A percentile compares a stretch with the other conserved stretches of the same genome.
Conservation (phyloP, 2,797 vertebrate genomes). For the Furcifer pardalis region DNA sequence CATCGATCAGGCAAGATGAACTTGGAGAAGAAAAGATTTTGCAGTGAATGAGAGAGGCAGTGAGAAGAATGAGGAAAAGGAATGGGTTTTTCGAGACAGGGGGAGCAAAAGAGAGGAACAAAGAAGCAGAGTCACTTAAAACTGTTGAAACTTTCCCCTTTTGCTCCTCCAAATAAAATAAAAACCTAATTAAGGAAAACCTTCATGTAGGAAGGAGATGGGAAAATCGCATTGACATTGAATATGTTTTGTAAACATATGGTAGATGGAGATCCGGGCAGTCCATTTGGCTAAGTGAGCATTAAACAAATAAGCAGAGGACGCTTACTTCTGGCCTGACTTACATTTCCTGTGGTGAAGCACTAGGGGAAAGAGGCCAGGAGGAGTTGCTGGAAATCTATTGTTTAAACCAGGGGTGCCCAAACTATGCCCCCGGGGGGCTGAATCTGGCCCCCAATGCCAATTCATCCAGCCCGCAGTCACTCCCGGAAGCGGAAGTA, state of each 20-base stretch:
- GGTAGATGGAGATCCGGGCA: constrained; percentile 65
- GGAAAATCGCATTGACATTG: constrained; percentile 35
- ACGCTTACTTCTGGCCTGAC: neutral
- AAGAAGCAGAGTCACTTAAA: neutral
- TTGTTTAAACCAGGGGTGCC: too few species aligned
- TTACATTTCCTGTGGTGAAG: constrained; percentile 49
- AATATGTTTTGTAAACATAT: constrained; percentile 59
- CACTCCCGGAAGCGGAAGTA: too few species aligned
- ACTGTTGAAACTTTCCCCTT: constrained; percentile 48
- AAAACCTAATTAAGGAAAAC: constrained; percentile 42
- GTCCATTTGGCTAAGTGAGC: constrained; percentile 70
- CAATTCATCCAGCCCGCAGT: too few species aligned
- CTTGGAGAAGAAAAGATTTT: constrained; percentile 35
- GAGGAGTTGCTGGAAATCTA: neutral
- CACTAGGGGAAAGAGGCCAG: neutral
- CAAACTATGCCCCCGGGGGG: too few species aligned
- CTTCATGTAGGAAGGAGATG: constrained; percentile 58
- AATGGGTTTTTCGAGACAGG: too few species aligned
- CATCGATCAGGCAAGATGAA: constrained; percentile 72
- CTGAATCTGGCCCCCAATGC: too few species aligned
- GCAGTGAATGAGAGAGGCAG: constrained; percentile 51
- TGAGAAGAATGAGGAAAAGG: fast-evolving
- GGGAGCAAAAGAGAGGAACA: neutral
- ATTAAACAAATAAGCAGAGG: constrained; percentile 66
- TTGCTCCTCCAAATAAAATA: constrained; percentile 29